phyloP scores from a whole-genome alignment of 64 coral and sea anemone species.

The Orbicella faveolata region DNA sequence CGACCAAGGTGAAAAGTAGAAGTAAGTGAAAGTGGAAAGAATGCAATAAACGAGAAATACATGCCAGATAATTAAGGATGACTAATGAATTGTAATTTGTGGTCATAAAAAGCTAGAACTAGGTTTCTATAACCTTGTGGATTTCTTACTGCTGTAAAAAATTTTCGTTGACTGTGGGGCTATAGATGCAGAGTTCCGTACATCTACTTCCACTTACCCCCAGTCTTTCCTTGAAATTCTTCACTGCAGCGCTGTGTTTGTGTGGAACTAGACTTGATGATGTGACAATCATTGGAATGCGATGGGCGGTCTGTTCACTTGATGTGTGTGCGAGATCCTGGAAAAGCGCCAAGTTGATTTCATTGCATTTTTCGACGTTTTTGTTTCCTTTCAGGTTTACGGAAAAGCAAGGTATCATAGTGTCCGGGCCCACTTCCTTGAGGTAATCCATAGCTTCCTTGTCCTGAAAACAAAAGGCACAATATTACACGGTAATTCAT shows the following conservation, averaged over 20 bases:
- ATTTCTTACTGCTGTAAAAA: no score
- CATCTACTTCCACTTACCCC: conserved; percentile 51
- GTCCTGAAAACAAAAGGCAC: conserved; percentile 19
- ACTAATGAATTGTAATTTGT: no score
- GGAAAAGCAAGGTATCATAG: conserved; percentile 78
- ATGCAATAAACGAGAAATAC: not conserved
- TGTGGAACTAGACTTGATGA: conserved; percentile 61
- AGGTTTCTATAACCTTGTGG: no score
- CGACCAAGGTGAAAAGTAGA: not conserved
- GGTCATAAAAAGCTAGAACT: no score
- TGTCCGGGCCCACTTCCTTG: conserved; percentile 75
- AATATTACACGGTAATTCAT: not conserved
- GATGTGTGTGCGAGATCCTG: conserved; percentile 51
- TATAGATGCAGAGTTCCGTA: no score
- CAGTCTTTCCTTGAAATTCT: conserved; percentile 71
- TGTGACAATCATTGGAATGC: conserved; percentile 82
- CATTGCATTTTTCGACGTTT: conserved; percentile 61
- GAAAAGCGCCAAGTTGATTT: conserved; percentile 50
- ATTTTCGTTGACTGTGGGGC: no score
- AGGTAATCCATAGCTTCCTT: conserved; percentile 68
- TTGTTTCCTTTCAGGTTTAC: conserved; percentile 76
- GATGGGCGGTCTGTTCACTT: conserved; percentile 51
- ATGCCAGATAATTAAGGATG: not conserved
- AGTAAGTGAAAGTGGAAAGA: no score
- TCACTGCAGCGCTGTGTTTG: conserved; percentile 48